Base-by-base conservation (phyloP, 2,113 vertebrate species). In the Rafetus swinhoei region DNA sequence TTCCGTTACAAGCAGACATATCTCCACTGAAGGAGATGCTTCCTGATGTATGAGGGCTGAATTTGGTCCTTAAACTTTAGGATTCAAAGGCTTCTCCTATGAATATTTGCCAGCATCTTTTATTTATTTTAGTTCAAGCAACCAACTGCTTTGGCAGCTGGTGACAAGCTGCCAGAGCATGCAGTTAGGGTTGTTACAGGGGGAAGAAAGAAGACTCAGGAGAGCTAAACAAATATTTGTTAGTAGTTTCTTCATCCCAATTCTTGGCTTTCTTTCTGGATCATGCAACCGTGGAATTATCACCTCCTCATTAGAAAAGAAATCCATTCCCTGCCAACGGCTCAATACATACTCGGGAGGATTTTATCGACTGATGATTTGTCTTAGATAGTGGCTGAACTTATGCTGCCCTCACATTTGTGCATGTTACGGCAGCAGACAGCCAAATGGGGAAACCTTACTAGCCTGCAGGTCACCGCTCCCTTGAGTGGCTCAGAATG, bases 291-390 rank as follows among this genome's bases (percentile, higher is more conserved):
- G 84, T 84, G 83, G 96, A 95, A 95, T 95, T 93, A 95, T 92
- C 94, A 74, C 88, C 52, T 76, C 9, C 95, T 81, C 95, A 83
- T 85, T 92, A 8, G 24, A 93, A 88, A 82, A 89, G n/a, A 57
- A 95, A 97, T 95, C 94, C 81, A 90, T 97, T 93, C 90, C 83
- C 82, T 84, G 87, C 88, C 65, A 45, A 45, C 6, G 95, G 86
- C 96, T 97, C 93, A 93, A 87, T 93, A 95, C 95, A 86, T 95
- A 18, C 62, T n/a, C 24, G 72, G 72, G 82, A 84, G 81, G 86
- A 89, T 96, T 95, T 95, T 87, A 87, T 91, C 93, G 79, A 15
- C 85, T 53, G 8, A 32, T 81, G 74, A 79, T 84, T 89, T 92
- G 21, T 39, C 39, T 89, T 87, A 90, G 25, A 86, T 72, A 74